A percentile compares a stretch with the other conserved stretches of the same genome.
Conservation (phyloP, 1,140 invertebrate species). For the Battus philenor region DNA sequence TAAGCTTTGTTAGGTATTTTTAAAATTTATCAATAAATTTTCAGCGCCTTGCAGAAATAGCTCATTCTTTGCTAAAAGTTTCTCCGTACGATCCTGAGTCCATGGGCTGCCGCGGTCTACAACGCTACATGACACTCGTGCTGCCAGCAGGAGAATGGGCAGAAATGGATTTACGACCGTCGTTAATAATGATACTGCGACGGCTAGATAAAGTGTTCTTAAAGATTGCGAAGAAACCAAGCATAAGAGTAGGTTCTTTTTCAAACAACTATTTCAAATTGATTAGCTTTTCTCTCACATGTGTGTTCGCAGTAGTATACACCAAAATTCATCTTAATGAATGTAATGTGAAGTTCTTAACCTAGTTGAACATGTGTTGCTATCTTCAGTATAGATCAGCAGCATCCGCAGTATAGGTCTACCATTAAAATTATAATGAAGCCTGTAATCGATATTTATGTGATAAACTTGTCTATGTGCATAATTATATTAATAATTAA, state of each 20-base stretch:
- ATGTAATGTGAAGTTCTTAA: too few species aligned
- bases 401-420: too few species aligned
- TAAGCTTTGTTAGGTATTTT: neutral
- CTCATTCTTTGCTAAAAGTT: slow-evolving; percentile 96
- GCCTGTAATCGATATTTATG: too few species aligned
- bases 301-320: too few species aligned
- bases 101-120: slow-evolving; percentile 94
- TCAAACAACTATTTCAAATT: too few species aligned
- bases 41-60: slow-evolving; percentile 96
- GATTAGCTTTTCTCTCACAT: too few species aligned
- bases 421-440: too few species aligned
- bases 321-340: too few species aligned
- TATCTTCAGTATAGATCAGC: too few species aligned
- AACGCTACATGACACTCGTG: slow-evolving; percentile 96
- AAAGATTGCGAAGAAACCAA: slow-evolving; percentile 97
- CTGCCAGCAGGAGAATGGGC: slow-evolving; percentile 98
- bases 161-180: slow-evolving; percentile 93
- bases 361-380: too few species aligned
- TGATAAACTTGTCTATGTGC: too few species aligned
- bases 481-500: too few species aligned
- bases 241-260: slow-evolving; percentile 86
- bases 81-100: slow-evolving; percentile 97
- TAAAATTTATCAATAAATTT: slow-evolving; percentile 22
- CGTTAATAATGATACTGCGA: slow-evolving; percentile 93
- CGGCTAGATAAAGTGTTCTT: slow-evolving; percentile 97